Base-by-base conservation (phyloP, 1,140 invertebrate species). In the Ctenoplectra terminalis region DNA sequence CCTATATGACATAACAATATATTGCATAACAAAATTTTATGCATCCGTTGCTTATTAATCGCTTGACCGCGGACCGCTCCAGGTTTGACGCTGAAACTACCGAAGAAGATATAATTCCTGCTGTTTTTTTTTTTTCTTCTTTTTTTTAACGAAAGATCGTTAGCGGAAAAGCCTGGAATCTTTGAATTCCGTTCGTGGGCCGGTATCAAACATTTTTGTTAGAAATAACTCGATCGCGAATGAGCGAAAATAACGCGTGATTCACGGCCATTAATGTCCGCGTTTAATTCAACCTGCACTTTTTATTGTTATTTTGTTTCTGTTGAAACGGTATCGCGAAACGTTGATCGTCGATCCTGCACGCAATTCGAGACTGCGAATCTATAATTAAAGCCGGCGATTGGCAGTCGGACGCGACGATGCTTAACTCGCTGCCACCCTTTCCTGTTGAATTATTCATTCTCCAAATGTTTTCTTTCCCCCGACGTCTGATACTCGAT, bases 401-500 rank as follows among this genome's bases (percentile, higher is more conserved):
- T 70, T 67, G 26, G 9, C 40, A 46, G 20, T 48, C n/a, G 31
- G 34, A 63, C 40, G 31, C 31, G 58, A 46, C 46, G 48, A 46
- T 46, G 17, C 6, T 56, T 29, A 46, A 60, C 50, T 69, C 37
- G 13, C 7, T 56, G 23, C 4, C 29, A 40, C 13, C 1, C 23
- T 40, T 37, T 43, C n/a, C n/a, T n/a, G 0, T 70, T 77, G 4
- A 70, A 77, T 77, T 48, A 77, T 70, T 58, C 60, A 54, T 43
- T 29, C 26, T 46, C 26, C 34, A 34, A 31, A 46, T 34, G 26
- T 77, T 37, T 46, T 37, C 52, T 17, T 23, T 26, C 20, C 29
- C 40, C 5, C 1, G 7, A n/a, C 46, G 15, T 2, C n/a, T 9
- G 34, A 23, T 69, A 15, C 11, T 6, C 29, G 40, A 5, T 40